These are phyloP conservation scores for Leptogaster cylindrica DNA, from an alignment of 2,888 invertebrate species.

Conservation along the genomic window DNA sequence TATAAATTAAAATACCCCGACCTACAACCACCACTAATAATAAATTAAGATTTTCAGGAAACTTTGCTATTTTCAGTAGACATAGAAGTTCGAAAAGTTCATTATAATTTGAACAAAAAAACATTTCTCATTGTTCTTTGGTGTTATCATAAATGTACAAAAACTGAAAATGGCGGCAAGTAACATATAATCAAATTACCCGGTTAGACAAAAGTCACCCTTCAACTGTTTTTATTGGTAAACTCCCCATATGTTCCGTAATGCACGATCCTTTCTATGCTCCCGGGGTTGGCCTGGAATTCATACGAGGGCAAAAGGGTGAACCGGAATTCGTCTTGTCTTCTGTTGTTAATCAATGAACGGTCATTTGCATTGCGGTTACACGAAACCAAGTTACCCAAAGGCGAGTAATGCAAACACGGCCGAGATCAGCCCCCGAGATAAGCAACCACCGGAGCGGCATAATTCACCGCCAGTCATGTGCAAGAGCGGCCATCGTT, in stretches of 20 bases:
- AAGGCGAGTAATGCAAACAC: constrained; percentile 18
- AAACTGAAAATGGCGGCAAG: too few relatives aligned
- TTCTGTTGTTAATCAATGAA: constrained; percentile 11
- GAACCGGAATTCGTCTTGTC: too few relatives aligned
- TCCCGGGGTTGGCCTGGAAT: neutral
- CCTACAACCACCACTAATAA: too few relatives aligned
- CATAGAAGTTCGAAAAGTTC: too few relatives aligned
- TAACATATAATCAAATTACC: constrained; percentile 28
- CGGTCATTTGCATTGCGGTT: constrained; percentile 15
- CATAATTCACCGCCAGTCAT: constrained; percentile 24
- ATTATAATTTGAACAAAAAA: too few relatives aligned
- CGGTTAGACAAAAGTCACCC: constrained; percentile 53
- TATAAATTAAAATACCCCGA: too few relatives aligned
- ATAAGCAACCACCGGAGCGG: neutral
- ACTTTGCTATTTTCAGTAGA: too few relatives aligned
- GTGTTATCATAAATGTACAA: too few relatives aligned
- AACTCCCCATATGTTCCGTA: constrained; percentile 18
- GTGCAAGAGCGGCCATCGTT: constrained; percentile 32
- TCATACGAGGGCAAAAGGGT: neutral
- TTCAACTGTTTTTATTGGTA: constrained; percentile 57
- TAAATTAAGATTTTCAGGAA: too few relatives aligned
- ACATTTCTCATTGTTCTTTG: too few relatives aligned
- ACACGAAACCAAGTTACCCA: neutral
- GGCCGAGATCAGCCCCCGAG: neutral
- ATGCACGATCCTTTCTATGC: constrained; percentile 17